Percentiles rank a stretch among this genome's conserved stretches.
phyloP scores from a whole-genome alignment of 2,888 invertebrate genomes.

The Hydropsyche betteni region DNA sequence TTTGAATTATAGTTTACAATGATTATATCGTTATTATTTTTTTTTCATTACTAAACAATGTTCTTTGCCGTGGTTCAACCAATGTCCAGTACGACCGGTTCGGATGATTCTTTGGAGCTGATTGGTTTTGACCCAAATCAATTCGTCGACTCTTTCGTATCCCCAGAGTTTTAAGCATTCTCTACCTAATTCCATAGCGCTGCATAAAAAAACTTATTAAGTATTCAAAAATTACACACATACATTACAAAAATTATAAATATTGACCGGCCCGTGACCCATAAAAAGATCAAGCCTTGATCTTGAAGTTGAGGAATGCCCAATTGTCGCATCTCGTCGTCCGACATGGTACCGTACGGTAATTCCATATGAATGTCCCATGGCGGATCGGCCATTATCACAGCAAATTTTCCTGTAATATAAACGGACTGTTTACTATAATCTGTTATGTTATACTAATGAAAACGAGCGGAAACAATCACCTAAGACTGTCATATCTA shows the following conservation, averaged over 20 bases:
- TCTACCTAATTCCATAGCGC: conserved; percentile 95
- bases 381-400: conserved; percentile 98
- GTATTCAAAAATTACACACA: neutral
- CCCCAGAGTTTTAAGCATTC: conserved; percentile 98
- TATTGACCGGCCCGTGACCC: conserved; percentile 89
- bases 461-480: conserved; percentile 47
- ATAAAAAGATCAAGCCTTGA: conserved; percentile 94
- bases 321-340: conserved; percentile 96
- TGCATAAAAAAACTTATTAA: conserved; percentile 54
- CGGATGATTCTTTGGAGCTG: conserved; percentile 96
- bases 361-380: conserved; percentile 99
- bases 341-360: conserved; percentile 98
- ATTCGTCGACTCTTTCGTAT: conserved; percentile 94
- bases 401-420: conserved; percentile 86
- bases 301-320: conserved; percentile 95
- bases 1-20: neutral
- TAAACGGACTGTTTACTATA: neutral
- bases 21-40: neutral
- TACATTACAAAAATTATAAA: conserved; percentile 1
- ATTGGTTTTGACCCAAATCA: conserved; percentile 99
- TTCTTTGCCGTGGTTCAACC: conserved; percentile 99
- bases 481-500: conserved; percentile 91
- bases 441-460: too few species aligned
- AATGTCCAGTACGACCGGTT: conserved; percentile 96
- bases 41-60: conserved; percentile 79